Base-by-base conservation (phyloP, 2,888 invertebrate species). In the Yponomeuta plumbellus region DNA sequence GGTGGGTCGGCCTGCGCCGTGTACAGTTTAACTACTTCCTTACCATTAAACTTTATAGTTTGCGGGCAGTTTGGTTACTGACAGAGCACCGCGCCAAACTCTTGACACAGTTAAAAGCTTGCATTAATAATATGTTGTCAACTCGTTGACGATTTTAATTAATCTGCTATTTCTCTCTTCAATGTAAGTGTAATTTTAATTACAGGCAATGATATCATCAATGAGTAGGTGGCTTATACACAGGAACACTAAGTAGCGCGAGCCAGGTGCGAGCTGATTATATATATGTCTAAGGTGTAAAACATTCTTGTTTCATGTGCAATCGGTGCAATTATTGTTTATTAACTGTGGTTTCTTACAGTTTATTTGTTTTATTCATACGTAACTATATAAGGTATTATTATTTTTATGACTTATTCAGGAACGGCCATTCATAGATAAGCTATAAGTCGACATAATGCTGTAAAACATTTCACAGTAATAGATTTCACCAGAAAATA, bases 271-370 rank as follows among this genome's bases (percentile, higher is more conserved):
- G 13, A 59, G 3, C 44, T 52, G 44, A 44, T 44, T 44, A 5
- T 39, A 5, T 39, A 39, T 39, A 17, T 34, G 34, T 59, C 21
- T 59, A 59, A 10, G n/a, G 22, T 59, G 17, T 52, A 17, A 52
- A 59, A 59, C 59, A 59, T 59, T 59, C 59, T 13, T 59, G 23
- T 13, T 59, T 8, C 10, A 59, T 59, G 59, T 59, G 59, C 22
- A 59, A 59, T 59, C 20, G 4, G 20, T 13, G 44, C 44, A 52
- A 13, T 52, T 17, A 52, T 52, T 52, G 10, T 13, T 26, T 13
- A 44, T 11, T 44, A 44, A 52, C 44, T 3, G 17, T 52, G 3
- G 44, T 52, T 52, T 52, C 44, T 17, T 17, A 17, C 17, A 17
- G 44, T 17, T 52, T 1, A 17, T 52, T 52, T 52, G 17, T 52